Percentiles rank a stretch among this genome's conserved stretches.
phyloP scores from a whole-genome alignment of 23 tunicate genomes.

The Halocynthia aurantium region DNA sequence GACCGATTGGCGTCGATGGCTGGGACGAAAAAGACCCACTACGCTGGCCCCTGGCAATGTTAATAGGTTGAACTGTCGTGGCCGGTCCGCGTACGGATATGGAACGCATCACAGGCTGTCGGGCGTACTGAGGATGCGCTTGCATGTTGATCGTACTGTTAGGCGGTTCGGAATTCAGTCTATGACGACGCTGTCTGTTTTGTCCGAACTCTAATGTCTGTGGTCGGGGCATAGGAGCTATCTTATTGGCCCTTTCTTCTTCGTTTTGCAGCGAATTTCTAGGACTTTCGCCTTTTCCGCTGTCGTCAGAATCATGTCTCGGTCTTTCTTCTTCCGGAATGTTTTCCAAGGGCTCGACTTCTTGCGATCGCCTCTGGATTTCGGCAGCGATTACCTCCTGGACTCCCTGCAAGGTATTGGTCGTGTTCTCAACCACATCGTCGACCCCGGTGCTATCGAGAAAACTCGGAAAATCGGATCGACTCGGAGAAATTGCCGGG shows the following conservation, averaged over 20 bases:
- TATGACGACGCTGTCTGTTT: constrained; percentile 1
- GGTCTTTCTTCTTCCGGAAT: constrained; percentile 20
- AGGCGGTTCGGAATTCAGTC: constrained; percentile 23
- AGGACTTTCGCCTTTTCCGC: constrained; percentile 91
- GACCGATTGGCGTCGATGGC: constrained; percentile 48
- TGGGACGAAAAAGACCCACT: constrained; percentile 40
- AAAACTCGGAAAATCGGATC: neutral
- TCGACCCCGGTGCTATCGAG: neutral
- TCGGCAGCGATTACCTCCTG: constrained; percentile 9
- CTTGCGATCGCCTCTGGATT: constrained; percentile 10
- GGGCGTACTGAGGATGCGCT: constrained; percentile 6
- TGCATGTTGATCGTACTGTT: neutral
- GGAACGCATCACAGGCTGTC: constrained; percentile 20
- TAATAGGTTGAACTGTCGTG: neutral
- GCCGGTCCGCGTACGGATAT: constrained; percentile 1
- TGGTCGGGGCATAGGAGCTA: neutral
- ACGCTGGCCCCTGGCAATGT: neutral
- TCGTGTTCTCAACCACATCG: constrained; percentile 3
- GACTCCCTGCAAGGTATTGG: constrained; percentile 13
- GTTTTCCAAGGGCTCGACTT: constrained; percentile 16
- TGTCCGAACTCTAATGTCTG: constrained; percentile 7
- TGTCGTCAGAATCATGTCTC: constrained; percentile 63
- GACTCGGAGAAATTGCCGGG: constrained; percentile 2
- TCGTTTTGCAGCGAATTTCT: constrained; percentile 69
- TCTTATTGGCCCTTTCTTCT: constrained; percentile 27